Percentiles rank a stretch among this genome's conserved stretches.
Evolutionary conservation across 2,797 vertebrate species (phyloP).

Genomic region (Betta splendens): DNA sequence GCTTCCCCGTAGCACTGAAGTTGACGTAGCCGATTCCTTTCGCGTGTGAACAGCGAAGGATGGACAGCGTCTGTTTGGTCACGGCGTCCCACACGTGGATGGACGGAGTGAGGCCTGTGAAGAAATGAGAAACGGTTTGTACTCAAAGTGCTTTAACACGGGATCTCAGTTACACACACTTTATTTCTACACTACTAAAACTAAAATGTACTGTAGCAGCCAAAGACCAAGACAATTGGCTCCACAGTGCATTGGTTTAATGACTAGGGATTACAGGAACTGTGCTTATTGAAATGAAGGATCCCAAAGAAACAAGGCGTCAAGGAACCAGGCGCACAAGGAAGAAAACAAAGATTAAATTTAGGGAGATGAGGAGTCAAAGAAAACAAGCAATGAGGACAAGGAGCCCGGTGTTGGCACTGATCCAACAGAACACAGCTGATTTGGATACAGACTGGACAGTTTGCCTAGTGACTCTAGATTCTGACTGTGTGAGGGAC

Average conservation of each 20-base stretch:
- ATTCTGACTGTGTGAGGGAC: too few species aligned
- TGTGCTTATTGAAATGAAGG: too few species aligned
- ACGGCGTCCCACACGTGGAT: constrained; percentile 96
- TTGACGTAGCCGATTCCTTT: constrained; percentile 93
- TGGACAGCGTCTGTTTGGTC: constrained; percentile 93
- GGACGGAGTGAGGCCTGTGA: constrained; percentile 88
- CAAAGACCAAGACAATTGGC: not conserved
- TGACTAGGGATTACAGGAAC: too few species aligned
- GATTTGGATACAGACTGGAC: too few species aligned
- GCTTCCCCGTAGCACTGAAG: constrained; percentile 96
- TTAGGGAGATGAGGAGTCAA: not conserved
- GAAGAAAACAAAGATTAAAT: not conserved
- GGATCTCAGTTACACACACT: too few species aligned
- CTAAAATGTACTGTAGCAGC: too few species aligned
- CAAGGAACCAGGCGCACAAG: not conserved
- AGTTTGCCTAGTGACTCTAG: too few species aligned
- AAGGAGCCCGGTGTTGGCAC: constrained; percentile 8
- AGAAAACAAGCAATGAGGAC: not conserved
- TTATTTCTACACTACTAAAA: too few species aligned
- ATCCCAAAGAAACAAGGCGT: not conserved
- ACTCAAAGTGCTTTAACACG: too few species aligned
- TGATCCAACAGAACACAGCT: too few species aligned
- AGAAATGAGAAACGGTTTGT: too few species aligned
- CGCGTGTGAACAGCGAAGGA: constrained; percentile 92
- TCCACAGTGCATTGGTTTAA: not conserved